phyloP scores from a whole-genome alignment of 1,140 invertebrate genomes.

The Zeugodacus cucurbitae region DNA sequence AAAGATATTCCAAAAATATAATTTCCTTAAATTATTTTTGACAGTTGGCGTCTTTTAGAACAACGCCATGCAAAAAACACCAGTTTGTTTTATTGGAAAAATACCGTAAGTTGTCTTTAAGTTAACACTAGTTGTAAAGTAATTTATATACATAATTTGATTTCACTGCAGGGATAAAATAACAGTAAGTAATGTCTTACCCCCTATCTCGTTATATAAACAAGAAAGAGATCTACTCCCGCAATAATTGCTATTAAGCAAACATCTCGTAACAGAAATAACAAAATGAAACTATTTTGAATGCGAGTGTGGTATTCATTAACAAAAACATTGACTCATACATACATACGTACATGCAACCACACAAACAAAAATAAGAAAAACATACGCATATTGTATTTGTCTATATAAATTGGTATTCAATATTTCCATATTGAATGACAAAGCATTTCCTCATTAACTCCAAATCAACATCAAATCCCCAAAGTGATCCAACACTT shows the following conservation, averaged over 20 bases:
- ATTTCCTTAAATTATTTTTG: too few relatives aligned
- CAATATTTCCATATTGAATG: slow-evolving; percentile 6
- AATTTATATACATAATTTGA: too few relatives aligned
- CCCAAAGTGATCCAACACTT: slow-evolving; percentile 25
- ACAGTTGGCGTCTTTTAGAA: too few relatives aligned
- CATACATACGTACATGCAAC: not conserved
- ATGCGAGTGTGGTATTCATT: not conserved
- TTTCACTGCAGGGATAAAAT: too few relatives aligned
- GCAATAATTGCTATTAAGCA: not conserved
- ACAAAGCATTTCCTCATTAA: slow-evolving; percentile 12
- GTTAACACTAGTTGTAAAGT: too few relatives aligned
- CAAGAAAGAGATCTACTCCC: not conserved
- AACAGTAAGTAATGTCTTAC: not conserved
- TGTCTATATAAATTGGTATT: not conserved
- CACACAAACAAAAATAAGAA: too few relatives aligned
- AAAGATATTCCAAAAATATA: too few relatives aligned
- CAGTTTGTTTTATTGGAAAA: too few relatives aligned
- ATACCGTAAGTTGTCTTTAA: too few relatives aligned
- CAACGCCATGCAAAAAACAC: too few relatives aligned
- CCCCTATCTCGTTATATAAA: not conserved
- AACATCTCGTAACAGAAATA: not conserved
- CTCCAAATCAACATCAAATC: not conserved
- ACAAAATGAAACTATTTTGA: not conserved
- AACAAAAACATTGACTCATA: not conserved
- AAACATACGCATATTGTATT: not conserved